Conservation (phyloP, 2,797 vertebrate genomes). For the Paguma larvata region DNA sequence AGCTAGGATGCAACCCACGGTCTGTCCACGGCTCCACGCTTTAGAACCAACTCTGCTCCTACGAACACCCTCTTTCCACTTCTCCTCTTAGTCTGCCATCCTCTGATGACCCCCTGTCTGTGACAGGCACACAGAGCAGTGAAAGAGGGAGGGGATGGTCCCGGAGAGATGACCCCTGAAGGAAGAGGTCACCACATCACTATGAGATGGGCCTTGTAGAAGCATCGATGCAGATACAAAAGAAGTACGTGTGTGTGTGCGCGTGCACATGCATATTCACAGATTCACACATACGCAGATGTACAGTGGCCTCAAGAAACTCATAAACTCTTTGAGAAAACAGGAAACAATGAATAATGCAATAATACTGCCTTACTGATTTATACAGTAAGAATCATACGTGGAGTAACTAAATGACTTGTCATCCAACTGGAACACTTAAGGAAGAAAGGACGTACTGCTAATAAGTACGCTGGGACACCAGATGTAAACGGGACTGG, state of each 20-base stretch:
- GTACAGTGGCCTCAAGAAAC: conserved; percentile 2
- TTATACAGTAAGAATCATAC: not conserved
- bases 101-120: not conserved
- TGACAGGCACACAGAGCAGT: not conserved
- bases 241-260: not conserved
- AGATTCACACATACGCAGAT: not conserved
- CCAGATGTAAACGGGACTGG: not conserved
- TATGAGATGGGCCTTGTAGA: no score
- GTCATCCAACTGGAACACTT: not conserved
- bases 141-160: not conserved
- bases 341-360: not conserved
- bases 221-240: not conserved
- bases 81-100: not conserved
- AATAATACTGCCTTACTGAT: not conserved
- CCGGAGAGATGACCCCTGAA: not conserved
- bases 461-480: not conserved
- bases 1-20: not conserved
- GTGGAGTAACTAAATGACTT: not conserved
- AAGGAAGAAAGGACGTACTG: not conserved
- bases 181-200: not conserved
- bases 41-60: not conserved
- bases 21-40: not conserved
- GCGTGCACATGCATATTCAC: not conserved
- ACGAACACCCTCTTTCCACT: not conserved
- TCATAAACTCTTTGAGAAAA: conserved; percentile 24